Evolutionary conservation across 2,113 vertebrate species (phyloP), one percentile per base, ranked within the genome.

Genomic region (Rhadina sibilatrix): DNA sequence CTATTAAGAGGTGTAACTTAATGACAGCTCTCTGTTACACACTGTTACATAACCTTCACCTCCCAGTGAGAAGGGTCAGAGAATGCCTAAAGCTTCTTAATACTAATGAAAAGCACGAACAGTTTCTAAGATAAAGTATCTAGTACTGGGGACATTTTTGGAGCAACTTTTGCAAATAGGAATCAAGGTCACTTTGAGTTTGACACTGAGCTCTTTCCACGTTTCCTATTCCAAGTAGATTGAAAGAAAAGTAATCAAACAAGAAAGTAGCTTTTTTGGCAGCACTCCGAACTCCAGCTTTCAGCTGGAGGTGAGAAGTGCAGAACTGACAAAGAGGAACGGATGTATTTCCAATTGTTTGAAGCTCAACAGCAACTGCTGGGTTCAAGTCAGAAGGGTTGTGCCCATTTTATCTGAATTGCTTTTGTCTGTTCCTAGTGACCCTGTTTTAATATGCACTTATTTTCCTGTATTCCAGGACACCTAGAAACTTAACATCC

Each of bases 391-490:
- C 76, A 70, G 76, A 74, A 82, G 42, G 27, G 9, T 47, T 76
- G 53, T 53, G 71, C 57, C 83, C 70, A 79, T 90, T 84, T 91
- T 82, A 87, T 56, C 42, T 78, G 66, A 65, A 68, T 72, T 70
- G 46, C 10, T 87, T 82, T 90, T 65, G 22, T 53, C 76, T 20
- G 28, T 91, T 87, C 68, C 83, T 84, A 81, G 77, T 77, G 49
- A 97, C 80, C 87, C 84, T 97, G 83, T 68, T 93, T 93, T 84
- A 97, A 94, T 80, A 90, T 90, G 93, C 94, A 96, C 88, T 97
- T 96, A 95, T 90, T 69, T 94, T 94, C 77, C 46, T 91, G 57
- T 91, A 89, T 81, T 93, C 81, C 69, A 75, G 80, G 69, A 96
- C 78, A 89, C 65, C 72, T 92, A 96, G 89, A 87, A 97, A 96